A percentile compares a stretch with the other conserved stretches of the same genome.
phyloP scores from a whole-genome alignment of 2,888 invertebrate genomes.

The Mesoligia furuncula region DNA sequence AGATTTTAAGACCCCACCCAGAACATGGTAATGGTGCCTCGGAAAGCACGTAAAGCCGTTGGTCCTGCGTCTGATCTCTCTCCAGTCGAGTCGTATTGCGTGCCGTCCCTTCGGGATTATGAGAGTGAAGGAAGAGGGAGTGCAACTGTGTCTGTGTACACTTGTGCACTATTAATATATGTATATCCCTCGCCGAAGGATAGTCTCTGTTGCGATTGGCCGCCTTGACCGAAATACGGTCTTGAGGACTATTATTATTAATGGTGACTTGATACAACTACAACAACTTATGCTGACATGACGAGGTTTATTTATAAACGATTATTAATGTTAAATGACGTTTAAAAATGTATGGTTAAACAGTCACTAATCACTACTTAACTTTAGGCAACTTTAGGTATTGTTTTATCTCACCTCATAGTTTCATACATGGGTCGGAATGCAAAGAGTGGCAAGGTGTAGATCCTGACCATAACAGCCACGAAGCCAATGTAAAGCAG shows the following conservation, averaged over 20 bases:
- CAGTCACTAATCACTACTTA: no score
- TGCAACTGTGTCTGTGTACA: not conserved
- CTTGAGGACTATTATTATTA: not conserved
- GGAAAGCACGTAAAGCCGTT: not conserved
- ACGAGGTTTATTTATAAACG: no score
- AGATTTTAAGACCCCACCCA: not conserved
- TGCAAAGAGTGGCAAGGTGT: constrained; percentile 99
- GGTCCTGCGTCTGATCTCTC: not conserved
- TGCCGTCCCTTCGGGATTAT: not conserved
- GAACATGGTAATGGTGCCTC: not conserved
- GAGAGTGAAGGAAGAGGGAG: not conserved
- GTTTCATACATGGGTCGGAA: constrained; percentile 99
- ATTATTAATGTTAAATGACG: no score
- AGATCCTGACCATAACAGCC: constrained; percentile 98
- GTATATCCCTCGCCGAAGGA: not conserved
- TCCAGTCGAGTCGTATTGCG: not conserved
- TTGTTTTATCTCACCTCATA: constrained; percentile 92
- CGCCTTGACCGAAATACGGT: not conserved
- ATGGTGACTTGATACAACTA: not conserved
- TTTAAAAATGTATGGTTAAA: no score
- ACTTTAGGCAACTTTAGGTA: not conserved
- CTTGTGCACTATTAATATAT: not conserved
- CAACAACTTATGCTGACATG: not conserved
- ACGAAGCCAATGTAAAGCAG: constrained; percentile 98
- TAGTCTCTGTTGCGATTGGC: not conserved